phyloP scores from a whole-genome alignment of 2,888 invertebrate genomes.

The Napeogenes sylphis region DNA sequence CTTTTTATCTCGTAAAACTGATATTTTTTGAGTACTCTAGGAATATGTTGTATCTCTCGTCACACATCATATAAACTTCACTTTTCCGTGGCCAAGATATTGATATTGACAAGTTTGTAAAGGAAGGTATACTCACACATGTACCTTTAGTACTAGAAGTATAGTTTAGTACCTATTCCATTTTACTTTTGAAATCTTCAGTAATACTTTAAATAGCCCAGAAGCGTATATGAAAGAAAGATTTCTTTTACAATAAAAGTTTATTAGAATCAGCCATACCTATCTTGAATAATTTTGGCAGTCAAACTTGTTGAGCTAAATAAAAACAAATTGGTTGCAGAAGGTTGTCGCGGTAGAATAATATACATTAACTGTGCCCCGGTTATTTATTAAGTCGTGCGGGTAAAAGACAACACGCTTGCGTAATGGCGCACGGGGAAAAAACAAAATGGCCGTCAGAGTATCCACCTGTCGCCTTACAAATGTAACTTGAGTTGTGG shows the following conservation, averaged over 20 bases:
- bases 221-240: no score
- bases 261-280: background rate
- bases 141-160: background rate
- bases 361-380: slow-evolving; percentile 27
- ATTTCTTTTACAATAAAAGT: no score
- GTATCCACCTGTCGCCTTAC: slow-evolving; percentile 32
- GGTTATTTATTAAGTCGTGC: slow-evolving; percentile 29
- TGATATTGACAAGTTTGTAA: slow-evolving; percentile 27
- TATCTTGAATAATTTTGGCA: background rate
- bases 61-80: slow-evolving; percentile 30
- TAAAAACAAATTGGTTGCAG: slow-evolving; percentile 25
- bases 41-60: slow-evolving; percentile 24
- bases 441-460: slow-evolving; percentile 29
- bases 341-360: slow-evolving; percentile 29
- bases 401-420: slow-evolving; percentile 28
- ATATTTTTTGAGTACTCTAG: slow-evolving; percentile 12
- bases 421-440: slow-evolving; percentile 29
- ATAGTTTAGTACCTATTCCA: background rate
- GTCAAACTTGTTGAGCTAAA: slow-evolving; percentile 27
- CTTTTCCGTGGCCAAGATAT: slow-evolving; percentile 22
- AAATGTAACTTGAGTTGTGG: slow-evolving; percentile 22
- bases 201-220: no score
- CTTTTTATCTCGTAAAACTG: background rate
- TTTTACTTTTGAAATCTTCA: background rate
- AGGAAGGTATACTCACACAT: background rate